Conservation (phyloP, 2,113 vertebrate species). For the Paratilapia polleni region DNA sequence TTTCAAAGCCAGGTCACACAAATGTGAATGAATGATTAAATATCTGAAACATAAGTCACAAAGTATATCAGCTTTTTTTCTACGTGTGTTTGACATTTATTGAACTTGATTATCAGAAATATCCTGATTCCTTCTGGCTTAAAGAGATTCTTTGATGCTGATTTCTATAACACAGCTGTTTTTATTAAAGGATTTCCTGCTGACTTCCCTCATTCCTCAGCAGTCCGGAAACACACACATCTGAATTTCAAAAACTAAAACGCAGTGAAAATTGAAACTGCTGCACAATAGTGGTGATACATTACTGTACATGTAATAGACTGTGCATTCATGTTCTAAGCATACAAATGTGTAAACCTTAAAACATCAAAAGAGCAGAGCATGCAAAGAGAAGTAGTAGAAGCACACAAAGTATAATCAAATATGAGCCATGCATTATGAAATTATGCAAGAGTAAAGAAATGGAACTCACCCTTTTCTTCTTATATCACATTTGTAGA, state of each 20-base stretch:
- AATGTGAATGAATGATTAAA: background rate
- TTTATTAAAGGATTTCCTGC: slow-evolving; percentile 56
- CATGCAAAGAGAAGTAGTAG: background rate
- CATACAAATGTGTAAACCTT: background rate
- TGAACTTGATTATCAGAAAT: background rate
- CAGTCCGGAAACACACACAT: slow-evolving; percentile 7
- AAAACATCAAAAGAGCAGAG: background rate
- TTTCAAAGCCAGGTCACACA: background rate
- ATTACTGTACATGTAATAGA: background rate
- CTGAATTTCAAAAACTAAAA: slow-evolving; percentile 13
- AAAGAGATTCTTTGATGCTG: background rate
- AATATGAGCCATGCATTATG: slow-evolving; percentile 17
- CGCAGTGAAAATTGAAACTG: background rate
- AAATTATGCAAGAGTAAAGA: background rate
- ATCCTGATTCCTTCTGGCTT: background rate
- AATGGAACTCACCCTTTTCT: slow-evolving; percentile 70
- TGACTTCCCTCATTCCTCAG: slow-evolving; percentile 48
- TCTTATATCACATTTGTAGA: slow-evolving; percentile 6
- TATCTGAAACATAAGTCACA: background rate
- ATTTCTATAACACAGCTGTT: background rate
- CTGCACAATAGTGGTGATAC: background rate
- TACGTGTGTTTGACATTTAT: too few relatives aligned
- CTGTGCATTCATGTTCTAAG: background rate
- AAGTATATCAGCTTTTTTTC: background rate
- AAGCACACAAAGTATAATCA: background rate